Evolutionary conservation across 2,888 invertebrate genomes (phyloP).

Genomic region (Brachycybe producta): DNA sequence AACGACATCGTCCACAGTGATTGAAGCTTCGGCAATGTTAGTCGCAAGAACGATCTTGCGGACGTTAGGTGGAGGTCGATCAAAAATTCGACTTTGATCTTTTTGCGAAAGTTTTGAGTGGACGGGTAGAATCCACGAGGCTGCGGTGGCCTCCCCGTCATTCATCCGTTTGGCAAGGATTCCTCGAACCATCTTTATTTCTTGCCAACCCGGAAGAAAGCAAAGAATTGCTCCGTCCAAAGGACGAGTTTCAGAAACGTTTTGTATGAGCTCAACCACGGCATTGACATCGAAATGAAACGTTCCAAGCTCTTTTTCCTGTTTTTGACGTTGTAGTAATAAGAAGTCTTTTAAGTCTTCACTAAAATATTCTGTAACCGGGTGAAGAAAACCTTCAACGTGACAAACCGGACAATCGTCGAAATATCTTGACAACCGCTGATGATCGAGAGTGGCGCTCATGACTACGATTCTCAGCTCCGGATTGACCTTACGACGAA

Average conservation of each 20-base stretch:
- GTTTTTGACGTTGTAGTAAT: no score
- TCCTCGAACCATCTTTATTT: no score
- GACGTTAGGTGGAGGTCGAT: constrained; percentile 49
- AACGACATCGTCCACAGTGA: constrained; percentile 84
- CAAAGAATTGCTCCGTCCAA: no score
- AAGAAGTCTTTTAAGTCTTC: no score
- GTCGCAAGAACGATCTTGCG: constrained; percentile 87
- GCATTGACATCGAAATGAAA: no score
- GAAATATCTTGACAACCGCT: constrained; percentile 68
- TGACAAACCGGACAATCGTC: background rate
- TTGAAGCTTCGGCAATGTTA: constrained; percentile 92
- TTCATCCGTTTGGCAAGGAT: constrained; percentile 25
- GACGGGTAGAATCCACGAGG: constrained; percentile 76
- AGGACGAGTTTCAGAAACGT: no score
- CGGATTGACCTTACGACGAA: constrained; percentile 62
- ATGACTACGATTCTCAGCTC: constrained; percentile 74
- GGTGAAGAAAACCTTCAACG: no score
- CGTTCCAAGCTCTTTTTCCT: no score
- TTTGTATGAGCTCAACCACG: no score
- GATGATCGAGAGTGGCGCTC: constrained; percentile 91
- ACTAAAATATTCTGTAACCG: no score
- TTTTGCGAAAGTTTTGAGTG: constrained; percentile 77
- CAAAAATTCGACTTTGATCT: constrained; percentile 76
- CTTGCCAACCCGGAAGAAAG: constrained; percentile 9
- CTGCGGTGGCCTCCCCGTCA: no score